Evolutionary conservation across 2,797 vertebrate genomes (phyloP), one percentile per base, ranked within the genome.

Genomic region (Tapirus indicus): DNA sequence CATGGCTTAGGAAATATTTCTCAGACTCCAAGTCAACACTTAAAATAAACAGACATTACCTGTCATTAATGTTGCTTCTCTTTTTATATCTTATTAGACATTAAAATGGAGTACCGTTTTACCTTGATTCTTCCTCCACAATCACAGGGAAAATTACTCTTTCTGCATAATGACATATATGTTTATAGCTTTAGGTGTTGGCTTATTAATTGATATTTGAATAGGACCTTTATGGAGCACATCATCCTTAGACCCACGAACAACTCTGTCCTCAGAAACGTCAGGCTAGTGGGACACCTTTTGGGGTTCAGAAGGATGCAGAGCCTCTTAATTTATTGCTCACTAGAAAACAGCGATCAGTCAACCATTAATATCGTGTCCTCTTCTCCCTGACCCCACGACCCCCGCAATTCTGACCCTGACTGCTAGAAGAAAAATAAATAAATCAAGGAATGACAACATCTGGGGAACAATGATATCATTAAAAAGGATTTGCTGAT

Each of bases 1-100:
- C 35, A 58, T 32, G n/a, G 1, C 16, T 77, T 83, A n/a, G n/a
- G 54, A 86, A 96, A 60, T 69, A 72, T 88, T 96, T 94, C 58
- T 91, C 14, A 88, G n/a, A 88, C 7, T 2, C 23, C 6, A n/a
- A 60, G 8, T 79, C 20, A 88, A 79, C 32, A 29, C 6, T 47
- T 83, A 77, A 87, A 75, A 58, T 71, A 49, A 88, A 64, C 3
- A 56, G 68, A 58, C 5, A 83, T 12, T 89, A 66, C 49, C 38
- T 60, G 13, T n/a, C 12, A 64, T 52, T 32, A 23, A 41, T 83
- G 3, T 47, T 17, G 64, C 6, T 35, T 83, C 12, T 41, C 23
- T 29, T 11, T 72, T 86, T 78, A 35, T 17, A 16, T 85, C 32
- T 85, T 80, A n/a, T 72, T 92, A 56, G 18, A 16, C 38, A 68